phyloP scores from a whole-genome alignment of 1,140 invertebrate genomes.

The Aphaenogaster rudis region DNA sequence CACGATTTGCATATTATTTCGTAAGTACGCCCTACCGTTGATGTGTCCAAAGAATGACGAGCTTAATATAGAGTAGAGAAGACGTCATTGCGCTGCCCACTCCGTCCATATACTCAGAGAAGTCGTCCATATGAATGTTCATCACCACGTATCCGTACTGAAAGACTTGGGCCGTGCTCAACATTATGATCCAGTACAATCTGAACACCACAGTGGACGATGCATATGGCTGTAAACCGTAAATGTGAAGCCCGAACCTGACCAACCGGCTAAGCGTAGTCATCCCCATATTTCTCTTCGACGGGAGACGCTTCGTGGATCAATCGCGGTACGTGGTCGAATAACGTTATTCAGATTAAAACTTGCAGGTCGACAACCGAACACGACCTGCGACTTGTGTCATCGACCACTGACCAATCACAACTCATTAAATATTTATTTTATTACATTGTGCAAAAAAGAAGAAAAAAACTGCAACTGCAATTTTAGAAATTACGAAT shows the following conservation, averaged over 20 bases:
- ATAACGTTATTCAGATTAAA: background rate
- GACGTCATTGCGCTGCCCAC: conserved; percentile 31
- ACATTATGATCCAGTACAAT: conserved; percentile 26
- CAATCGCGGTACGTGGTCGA: background rate
- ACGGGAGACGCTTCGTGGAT: background rate
- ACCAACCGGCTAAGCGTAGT: conserved; percentile 1
- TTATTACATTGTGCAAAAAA: background rate
- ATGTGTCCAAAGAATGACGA: conserved; percentile 34
- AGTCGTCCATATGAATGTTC: conserved; percentile 46
- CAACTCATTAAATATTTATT: conserved; percentile 24
- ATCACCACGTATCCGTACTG: conserved; percentile 41
- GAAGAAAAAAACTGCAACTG: background rate
- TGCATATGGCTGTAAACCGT: conserved; percentile 19
- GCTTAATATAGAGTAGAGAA: conserved; percentile 41
- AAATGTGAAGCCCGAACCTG: background rate
- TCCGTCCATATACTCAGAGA: conserved; percentile 36
- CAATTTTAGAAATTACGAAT: conserved; percentile 4
- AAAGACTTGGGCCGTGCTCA: conserved; percentile 41
- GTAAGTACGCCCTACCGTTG: conserved; percentile 7
- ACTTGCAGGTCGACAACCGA: background rate
- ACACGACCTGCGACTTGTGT: background rate
- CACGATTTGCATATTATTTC: background rate
- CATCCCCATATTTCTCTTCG: background rate
- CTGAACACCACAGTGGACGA: conserved; percentile 1
- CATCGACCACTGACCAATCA: background rate